Percentiles rank a stretch among this genome's conserved stretches.
These are phyloP conservation scores for Saxidomus purpurata DNA, from an alignment of 1,140 invertebrate species.

Conservation along the genomic window DNA sequence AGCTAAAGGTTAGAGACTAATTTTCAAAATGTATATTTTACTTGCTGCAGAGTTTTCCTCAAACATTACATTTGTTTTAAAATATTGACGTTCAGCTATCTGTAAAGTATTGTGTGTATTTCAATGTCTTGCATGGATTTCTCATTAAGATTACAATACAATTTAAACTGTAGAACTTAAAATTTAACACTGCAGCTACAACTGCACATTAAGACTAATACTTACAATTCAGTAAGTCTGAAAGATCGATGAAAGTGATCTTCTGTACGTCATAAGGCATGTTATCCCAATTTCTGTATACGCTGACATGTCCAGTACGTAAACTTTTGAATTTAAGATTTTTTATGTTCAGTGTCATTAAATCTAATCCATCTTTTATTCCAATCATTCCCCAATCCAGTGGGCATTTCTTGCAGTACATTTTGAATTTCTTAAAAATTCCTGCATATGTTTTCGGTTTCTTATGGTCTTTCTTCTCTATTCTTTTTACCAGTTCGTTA, in stretches of 20 bases:
- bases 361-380: not conserved
- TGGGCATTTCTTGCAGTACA: conserved; percentile 45
- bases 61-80: too few relatives aligned
- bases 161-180: too few relatives aligned
- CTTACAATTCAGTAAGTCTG: not conserved
- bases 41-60: too few relatives aligned
- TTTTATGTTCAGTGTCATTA: not conserved
- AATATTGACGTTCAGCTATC: too few relatives aligned
- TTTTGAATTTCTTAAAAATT: conserved; percentile 18
- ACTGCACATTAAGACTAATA: too few relatives aligned
- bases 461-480: conserved; percentile 22
- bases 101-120: too few relatives aligned
- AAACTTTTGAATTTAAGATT: conserved; percentile 5
- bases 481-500: not conserved
- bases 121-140: too few relatives aligned
- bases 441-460: conserved; percentile 3
- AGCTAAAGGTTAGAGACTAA: too few relatives aligned
- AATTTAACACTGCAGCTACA: too few relatives aligned
- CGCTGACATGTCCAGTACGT: not conserved
- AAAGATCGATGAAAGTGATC: not conserved
- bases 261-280: conserved; percentile 18
- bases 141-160: too few relatives aligned
- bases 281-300: conserved; percentile 34
- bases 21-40: too few relatives aligned
- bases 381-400: conserved; percentile 28